A percentile compares a stretch with the other conserved stretches of the same genome.
Evolutionary conservation across 2,797 vertebrate genomes (phyloP).

Genomic region (Cyprinella venusta): DNA sequence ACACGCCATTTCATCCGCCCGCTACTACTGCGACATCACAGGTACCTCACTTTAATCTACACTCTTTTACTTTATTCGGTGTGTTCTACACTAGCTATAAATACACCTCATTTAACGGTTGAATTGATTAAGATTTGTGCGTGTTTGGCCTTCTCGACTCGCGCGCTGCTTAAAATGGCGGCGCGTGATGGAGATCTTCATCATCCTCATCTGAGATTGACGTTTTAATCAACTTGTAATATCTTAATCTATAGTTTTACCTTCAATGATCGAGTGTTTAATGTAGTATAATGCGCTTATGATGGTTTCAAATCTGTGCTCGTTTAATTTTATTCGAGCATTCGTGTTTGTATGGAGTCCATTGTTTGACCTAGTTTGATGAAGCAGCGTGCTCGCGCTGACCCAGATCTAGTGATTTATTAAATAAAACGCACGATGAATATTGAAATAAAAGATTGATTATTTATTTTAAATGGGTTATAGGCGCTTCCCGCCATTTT

Average conservation of each 20-base stretch:
- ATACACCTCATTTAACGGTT: fast-evolving
- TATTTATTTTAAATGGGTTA: fast-evolving
- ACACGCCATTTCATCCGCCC: not conserved
- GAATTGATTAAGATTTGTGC: not conserved
- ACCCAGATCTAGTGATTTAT: not conserved
- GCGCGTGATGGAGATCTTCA: not conserved
- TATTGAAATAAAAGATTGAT: fast-evolving
- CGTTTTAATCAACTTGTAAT: not conserved
- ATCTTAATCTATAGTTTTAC: fast-evolving
- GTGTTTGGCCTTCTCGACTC: not conserved
- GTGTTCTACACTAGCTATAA: fast-evolving
- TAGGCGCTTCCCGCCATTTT: not conserved
- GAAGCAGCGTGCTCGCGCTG: not conserved
- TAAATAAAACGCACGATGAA: fast-evolving
- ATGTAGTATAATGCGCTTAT: fast-evolving
- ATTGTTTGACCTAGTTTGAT: conserved; percentile 49
- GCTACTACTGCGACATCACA: conserved; percentile 25
- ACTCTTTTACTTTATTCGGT: fast-evolving
- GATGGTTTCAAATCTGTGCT: fast-evolving
- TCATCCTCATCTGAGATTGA: not conserved
- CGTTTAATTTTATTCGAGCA: fast-evolving
- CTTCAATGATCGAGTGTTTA: fast-evolving
- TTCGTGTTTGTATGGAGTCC: not conserved
- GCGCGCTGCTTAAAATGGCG: conserved; percentile 41
- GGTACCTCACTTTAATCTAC: not conserved